Conservation (phyloP, 2,888 invertebrate genomes). For the Ormyrus pomaceus region DNA sequence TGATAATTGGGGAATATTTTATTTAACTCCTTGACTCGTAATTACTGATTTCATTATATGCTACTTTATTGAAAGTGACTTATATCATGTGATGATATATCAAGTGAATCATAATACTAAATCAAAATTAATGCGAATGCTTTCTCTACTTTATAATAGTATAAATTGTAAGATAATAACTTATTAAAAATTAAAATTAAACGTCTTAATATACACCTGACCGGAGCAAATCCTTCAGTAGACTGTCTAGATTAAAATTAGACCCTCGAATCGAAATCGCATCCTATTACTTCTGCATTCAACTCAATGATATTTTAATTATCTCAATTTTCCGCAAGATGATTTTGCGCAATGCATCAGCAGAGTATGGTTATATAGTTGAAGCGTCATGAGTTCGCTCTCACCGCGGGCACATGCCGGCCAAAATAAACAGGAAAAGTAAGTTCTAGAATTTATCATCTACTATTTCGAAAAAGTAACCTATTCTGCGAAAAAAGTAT, state of each 20-base stretch:
- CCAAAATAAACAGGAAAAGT: slow-evolving; percentile 48
- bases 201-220: no score
- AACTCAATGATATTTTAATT: slow-evolving; percentile 52
- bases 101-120: no score
- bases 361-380: slow-evolving; percentile 20
- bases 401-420: slow-evolving; percentile 17
- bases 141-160: no score
- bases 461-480: slow-evolving; percentile 15
- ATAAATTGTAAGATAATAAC: no score
- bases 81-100: no score
- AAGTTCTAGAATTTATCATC: slow-evolving; percentile 26
- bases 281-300: slow-evolving; percentile 15
- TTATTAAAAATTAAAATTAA: no score
- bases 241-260: neutral
- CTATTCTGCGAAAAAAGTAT: slow-evolving; percentile 8
- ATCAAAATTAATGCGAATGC: no score
- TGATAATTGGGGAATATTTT: no score
- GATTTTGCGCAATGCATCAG: slow-evolving; percentile 26
- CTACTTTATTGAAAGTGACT: no score
- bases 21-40: no score
- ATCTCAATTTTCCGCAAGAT: slow-evolving; percentile 36
- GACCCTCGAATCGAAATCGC: slow-evolving; percentile 5
- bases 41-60: no score
- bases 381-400: slow-evolving; percentile 44
- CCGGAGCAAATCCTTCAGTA: no score